Evolutionary conservation across 1,140 invertebrate species (phyloP), one percentile per base, ranked within the genome.

Genomic region (Zelostemma sp.): DNA sequence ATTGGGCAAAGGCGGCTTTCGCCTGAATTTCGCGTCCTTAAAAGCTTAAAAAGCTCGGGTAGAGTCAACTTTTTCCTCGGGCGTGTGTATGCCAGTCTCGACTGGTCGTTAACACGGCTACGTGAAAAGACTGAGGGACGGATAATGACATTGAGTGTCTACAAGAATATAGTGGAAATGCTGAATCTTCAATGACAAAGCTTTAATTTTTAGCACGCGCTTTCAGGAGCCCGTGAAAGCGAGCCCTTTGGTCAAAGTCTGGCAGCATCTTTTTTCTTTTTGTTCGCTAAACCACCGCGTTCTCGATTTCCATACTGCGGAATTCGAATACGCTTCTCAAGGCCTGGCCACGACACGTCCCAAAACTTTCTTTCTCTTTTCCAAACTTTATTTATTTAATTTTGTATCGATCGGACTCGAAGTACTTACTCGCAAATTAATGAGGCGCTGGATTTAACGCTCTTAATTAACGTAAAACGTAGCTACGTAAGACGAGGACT

Each of bases 121-220:
- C 41, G 15, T 19, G 0, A 16, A 51, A 33, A 55, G 54, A 47
- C 28, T 16, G 17, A 9, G 17, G 2, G 43, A 15, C 58, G 54
- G 53, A 65, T 70, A 70, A 70, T 70, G 58, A 70, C 68, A 63
- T 55, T 51, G 59, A 65, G 59, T 71, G 63, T 64, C 69, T 72
- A 64, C 64, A 68, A 68, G 60, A 68, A 67, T 64, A 68, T 64
- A 47, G 64, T 60, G 60, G 60, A 72, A 72, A 68, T 54, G 60
- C 57, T 68, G 69, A 68, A 72, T 72, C 67, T 72, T 72, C 69
- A 67, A 60, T 64, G 63, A 72, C 69, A 72, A 72, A 68, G 69
- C 69, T 72, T 72, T 72, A 61, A 72, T 72, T 72, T 72, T 72
- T 68, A 72, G 59, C 69, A 49, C 63, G 46, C 60, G 64, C 69